Percentiles rank a stretch among this genome's conserved stretches.
Evolutionary conservation across 2,797 vertebrate species (phyloP).

Genomic region (Lagocephalus sceleratus): DNA sequence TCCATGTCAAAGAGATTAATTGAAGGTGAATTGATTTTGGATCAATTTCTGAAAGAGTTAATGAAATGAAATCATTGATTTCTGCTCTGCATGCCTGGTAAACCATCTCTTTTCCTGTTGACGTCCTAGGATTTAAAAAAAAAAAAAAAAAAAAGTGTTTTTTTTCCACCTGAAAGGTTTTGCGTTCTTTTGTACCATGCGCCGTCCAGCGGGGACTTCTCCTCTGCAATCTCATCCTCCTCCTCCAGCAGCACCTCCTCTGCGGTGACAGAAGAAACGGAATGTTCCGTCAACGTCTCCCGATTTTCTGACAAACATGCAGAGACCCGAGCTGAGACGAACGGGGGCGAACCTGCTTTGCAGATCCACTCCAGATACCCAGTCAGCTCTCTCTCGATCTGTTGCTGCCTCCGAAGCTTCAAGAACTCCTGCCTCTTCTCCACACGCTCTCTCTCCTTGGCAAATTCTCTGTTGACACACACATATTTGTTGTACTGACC

Average conservation of each 20-base stretch:
- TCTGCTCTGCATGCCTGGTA: neutral
- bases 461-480: constrained; percentile 83
- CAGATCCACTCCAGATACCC: constrained; percentile 98
- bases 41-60: too few relatives aligned
- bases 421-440: constrained; percentile 94
- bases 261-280: constrained; percentile 49
- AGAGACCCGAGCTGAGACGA: constrained; percentile 1
- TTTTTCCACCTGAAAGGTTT: constrained; percentile 71
- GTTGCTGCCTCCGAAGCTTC: constrained; percentile 94
- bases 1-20: too few relatives aligned
- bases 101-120: constrained; percentile 27
- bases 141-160: constrained; percentile 27
- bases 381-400: constrained; percentile 93
- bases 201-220: constrained; percentile 94
- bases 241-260: constrained; percentile 98
- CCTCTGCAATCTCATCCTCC: constrained; percentile 93
- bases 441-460: constrained; percentile 93
- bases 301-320: constrained; percentile 7
- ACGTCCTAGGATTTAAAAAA: constrained; percentile 15
- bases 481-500: too few relatives aligned
- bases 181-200: constrained; percentile 79
- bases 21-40: too few relatives aligned
- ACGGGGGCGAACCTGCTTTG: constrained; percentile 81
- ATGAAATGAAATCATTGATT: too few relatives aligned
- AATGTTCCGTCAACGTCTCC: constrained; percentile 22